Evolutionary conservation across 2,888 invertebrate genomes (phyloP).

Genomic region (Thera britannica): DNA sequence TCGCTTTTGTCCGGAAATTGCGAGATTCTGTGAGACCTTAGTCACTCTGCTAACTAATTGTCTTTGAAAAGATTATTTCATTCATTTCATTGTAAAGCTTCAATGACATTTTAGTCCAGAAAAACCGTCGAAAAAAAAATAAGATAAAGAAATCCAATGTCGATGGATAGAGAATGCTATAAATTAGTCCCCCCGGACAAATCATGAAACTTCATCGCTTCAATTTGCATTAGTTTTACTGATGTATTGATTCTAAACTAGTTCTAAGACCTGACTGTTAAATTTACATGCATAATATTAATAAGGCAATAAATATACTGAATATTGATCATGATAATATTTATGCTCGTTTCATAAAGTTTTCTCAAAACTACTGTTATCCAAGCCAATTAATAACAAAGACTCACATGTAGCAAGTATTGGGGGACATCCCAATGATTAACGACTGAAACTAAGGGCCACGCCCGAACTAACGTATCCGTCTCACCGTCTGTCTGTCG

Average conservation of each 20-base stretch:
- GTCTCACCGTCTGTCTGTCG: constrained; percentile 52
- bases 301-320: too few species aligned
- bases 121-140: background rate
- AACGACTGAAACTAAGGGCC: constrained; percentile 42
- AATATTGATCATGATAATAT: background rate
- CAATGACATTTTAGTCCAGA: background rate
- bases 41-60: constrained; percentile 28
- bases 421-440: constrained; percentile 43
- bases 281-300: too few species aligned
- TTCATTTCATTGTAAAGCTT: constrained; percentile 9
- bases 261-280: too few species aligned
- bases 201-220: too few species aligned
- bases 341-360: constrained; percentile 21
- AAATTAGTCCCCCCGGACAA: too few species aligned
- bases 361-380: constrained; percentile 31
- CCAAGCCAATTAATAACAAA: constrained; percentile 45
- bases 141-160: too few species aligned
- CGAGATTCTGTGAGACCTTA: constrained; percentile 21
- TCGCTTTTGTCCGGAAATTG: constrained; percentile 39
- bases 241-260: too few species aligned
- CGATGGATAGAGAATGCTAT: too few species aligned
- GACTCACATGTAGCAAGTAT: constrained; percentile 41
- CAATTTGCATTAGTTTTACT: too few species aligned
- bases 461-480: constrained; percentile 41
- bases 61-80: constrained; percentile 15